Base-by-base conservation (phyloP, 2,888 invertebrate species). In the Euzophera pinguis region DNA sequence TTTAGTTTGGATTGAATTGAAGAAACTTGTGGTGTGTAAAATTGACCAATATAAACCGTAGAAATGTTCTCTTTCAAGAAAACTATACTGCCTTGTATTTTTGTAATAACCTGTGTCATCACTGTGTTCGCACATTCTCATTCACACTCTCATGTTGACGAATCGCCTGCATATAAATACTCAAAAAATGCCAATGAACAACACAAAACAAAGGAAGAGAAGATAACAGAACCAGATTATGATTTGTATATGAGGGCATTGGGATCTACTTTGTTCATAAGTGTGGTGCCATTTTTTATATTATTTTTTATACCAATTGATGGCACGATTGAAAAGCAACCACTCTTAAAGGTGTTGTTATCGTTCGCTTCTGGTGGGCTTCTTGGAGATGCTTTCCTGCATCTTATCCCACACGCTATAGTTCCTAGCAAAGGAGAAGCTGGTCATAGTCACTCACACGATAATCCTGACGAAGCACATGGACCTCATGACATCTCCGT, bases 301-400 rank as follows among this genome's bases (percentile, higher is more conserved):
- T 91, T 99, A 5, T 96, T 97, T 73, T 93, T 98, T 57, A 97
- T 99, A 66, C 99, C 99, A 0, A 90, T 99, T 52, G 97, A 98
- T 71, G 96, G 95, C 59, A 94, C 94, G 27, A 93, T 94, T 52
- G 95, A 96, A 69, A 95, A 96, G 78, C 93, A 96, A 78, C 95
- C 97, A 0, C 87, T 97, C 37, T 88, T 99, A 6, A 99, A 99
- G 87, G 93, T 99, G 55, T 91, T 98, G 47, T 83, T 98, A 43
- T 97, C 97, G 12, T 98, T 98, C 84, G 98, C 98, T 0, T 97
- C 98, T 1, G 98, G 98, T 41, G 98, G 99, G 43, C 91, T 99
- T 10, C 91, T 99, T 0, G 99, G 99, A 6, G 99, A 99, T 91
- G 99, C 99, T 0, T 99, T 99, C 82, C 92, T 99, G 5, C 99